Conservation (phyloP, 1,140 invertebrate genomes). For the Drosophila simulans region DNA sequence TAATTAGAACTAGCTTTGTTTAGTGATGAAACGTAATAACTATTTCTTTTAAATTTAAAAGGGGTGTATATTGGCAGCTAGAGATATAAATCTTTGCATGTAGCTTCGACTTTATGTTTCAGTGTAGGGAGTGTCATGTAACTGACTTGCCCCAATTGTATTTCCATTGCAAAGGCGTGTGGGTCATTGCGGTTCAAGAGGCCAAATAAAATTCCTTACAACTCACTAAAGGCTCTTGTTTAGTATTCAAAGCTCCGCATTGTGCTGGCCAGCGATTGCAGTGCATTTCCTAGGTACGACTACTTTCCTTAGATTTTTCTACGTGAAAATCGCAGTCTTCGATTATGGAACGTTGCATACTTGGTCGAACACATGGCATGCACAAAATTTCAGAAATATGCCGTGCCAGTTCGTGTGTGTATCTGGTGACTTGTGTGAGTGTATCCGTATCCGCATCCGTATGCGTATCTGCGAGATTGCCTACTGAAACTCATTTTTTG, state of each 20-base stretch:
- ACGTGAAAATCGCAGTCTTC: constrained; percentile 50
- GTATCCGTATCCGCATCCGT: constrained; percentile 5
- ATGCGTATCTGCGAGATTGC: constrained; percentile 6
- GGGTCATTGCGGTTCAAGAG: constrained; percentile 30
- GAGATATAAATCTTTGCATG: too few species aligned
- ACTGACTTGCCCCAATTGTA: constrained; percentile 21
- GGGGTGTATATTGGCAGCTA: too few species aligned
- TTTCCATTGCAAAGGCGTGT: constrained; percentile 12
- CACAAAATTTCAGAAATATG: constrained; percentile 67
- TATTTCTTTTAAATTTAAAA: too few species aligned
- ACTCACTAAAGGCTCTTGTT: constrained; percentile 25
- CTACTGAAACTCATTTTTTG: constrained; percentile 25
- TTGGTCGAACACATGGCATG: constrained; percentile 50
- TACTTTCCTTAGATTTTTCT: constrained; percentile 12
- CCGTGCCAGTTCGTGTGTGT: constrained; percentile 36
- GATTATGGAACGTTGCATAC: constrained; percentile 64
- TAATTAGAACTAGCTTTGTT: too few species aligned
- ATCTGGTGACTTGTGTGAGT: not conserved
- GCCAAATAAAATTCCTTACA: constrained; percentile 40
- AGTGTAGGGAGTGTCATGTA: constrained; percentile 1
- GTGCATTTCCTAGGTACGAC: constrained; percentile 13
- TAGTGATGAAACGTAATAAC: too few species aligned
- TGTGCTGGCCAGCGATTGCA: constrained; percentile 25
- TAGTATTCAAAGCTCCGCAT: constrained; percentile 29
- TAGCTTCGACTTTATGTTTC: not conserved